Evolutionary conservation across 2,797 vertebrate species (phyloP), one percentile per base, ranked within the genome.

Genomic region (Jordanella pulchra): DNA sequence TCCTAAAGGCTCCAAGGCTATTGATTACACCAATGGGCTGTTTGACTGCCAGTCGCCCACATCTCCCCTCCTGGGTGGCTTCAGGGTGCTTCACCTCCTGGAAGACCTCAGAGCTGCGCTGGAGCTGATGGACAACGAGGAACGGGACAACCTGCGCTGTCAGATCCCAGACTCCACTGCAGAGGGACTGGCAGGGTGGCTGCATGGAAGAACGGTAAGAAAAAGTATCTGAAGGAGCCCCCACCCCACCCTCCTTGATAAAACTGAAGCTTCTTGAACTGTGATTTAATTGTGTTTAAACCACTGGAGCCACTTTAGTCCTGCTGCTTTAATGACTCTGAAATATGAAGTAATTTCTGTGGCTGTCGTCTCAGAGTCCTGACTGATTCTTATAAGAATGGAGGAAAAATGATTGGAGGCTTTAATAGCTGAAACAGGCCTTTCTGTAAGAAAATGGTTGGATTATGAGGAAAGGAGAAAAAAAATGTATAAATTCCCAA

Each of bases 1-100:
- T 1, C 44, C n/a, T 39, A 0, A 84, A 99, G 98, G 98, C 90
- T 99, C 98, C 68, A 99, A 99, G 93, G 97, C 97, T 0, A 93
- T 99, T 92, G 97, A 98, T 68, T 99, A 97, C 86, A 95, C 97
- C 76, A 99, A 98, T 3, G 97, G 98, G 25, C 93, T 99, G 76
- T 99, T 98, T 73, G 97, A 98, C 89, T 99, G 97, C 90, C 98
- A 99, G 91, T 99, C 98, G 0, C 98, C 98, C 51, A 96, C 95
- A 0, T 98, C 97, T 0, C 97, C 97, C 0, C 97, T 98, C 88
- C 89, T 99, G 89, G 98, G 98, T 9, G 90, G 97, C 76, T 89
- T 99, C 25, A 95, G 97, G 35, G 97, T 95, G 0, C 91, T 99
- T 80, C 97, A 99, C 67, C 94, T 99, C 0, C 94, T 98, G 68